These are phyloP conservation scores for Mionectes macconnelli DNA, from an alignment of 2,113 vertebrate species.

Conservation along the genomic window DNA sequence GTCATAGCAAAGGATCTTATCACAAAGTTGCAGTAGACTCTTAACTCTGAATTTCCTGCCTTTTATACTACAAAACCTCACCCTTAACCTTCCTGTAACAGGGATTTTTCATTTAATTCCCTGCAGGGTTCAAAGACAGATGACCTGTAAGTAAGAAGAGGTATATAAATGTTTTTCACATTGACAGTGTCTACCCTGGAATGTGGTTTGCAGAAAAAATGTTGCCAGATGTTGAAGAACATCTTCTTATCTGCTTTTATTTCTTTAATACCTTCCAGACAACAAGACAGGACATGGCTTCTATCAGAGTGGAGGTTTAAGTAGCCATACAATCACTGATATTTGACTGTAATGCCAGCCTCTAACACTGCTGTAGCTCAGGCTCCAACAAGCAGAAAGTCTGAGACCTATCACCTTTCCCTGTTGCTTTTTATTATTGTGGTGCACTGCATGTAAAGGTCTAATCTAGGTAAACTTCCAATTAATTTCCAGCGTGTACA, in stretches of 20 bases:
- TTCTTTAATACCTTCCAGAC: conserved; percentile 56
- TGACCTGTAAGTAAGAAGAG: conserved; percentile 3
- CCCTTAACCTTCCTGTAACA: conserved; percentile 21
- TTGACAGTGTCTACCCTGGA: not conserved
- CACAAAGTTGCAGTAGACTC: not conserved
- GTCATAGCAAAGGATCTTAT: not conserved
- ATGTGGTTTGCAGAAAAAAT: conserved; percentile 38
- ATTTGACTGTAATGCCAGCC: not conserved
- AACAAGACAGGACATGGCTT: not conserved
- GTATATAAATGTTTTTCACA: conserved; percentile 11
- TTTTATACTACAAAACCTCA: conserved; percentile 38
- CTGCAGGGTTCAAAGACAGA: conserved; percentile 26
- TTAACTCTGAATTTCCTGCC: conserved; percentile 34
- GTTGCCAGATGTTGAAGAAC: conserved; percentile 42
- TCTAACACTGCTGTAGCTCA: not conserved
- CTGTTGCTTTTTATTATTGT: not conserved
- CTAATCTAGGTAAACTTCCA: not conserved
- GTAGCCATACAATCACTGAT: not conserved
- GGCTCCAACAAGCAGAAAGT: not conserved
- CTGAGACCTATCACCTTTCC: not conserved
- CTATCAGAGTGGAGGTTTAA: not conserved
- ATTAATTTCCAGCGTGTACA: not conserved
- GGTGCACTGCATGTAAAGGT: not conserved
- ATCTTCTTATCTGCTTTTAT: conserved; percentile 32
- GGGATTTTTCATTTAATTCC: conserved; percentile 20